Conservation (phyloP, 2,888 invertebrate genomes). For the Cataglyphis rosenhaueri region DNA sequence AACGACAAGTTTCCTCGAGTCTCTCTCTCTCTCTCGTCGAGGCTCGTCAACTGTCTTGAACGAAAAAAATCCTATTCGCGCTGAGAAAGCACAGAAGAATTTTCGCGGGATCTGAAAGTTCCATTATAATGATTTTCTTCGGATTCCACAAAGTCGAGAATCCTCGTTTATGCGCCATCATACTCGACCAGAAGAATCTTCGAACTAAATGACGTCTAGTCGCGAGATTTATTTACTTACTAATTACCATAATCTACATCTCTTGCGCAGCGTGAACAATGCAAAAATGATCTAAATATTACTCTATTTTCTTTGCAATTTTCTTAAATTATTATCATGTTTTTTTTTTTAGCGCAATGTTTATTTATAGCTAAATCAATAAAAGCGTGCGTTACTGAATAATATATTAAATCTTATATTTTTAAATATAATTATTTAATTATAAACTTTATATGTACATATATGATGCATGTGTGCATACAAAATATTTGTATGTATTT, state of each 20-base stretch:
- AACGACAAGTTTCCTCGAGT: conserved; percentile 63
- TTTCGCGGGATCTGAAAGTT: conserved; percentile 43
- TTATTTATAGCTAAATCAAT: not conserved
- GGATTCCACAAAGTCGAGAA: not conserved
- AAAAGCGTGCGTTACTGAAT: not conserved
- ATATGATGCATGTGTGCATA: not conserved
- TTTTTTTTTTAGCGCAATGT: not conserved
- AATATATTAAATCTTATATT: not conserved
- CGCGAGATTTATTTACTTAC: not conserved
- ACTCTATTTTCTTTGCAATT: not conserved
- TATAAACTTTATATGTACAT: not conserved
- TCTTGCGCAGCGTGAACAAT: not conserved
- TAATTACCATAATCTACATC: not conserved
- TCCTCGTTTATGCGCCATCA: conserved; percentile 4
- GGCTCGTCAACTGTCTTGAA: conserved; percentile 26
- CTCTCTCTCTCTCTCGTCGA: conserved; percentile 25
- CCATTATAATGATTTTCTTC: conserved; percentile 56
- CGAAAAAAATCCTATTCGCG: conserved; percentile 56
- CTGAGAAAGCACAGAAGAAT: conserved; percentile 25
- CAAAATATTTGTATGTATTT: not conserved
- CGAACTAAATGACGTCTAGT: not conserved
- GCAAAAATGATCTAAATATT: not conserved
- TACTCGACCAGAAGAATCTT: not conserved
- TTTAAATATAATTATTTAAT: not conserved
- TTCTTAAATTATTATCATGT: not conserved